Percentiles rank a stretch among this genome's conserved stretches.
Conservation (phyloP, 2,888 invertebrate genomes). For the Stenolophus ochropezus region DNA sequence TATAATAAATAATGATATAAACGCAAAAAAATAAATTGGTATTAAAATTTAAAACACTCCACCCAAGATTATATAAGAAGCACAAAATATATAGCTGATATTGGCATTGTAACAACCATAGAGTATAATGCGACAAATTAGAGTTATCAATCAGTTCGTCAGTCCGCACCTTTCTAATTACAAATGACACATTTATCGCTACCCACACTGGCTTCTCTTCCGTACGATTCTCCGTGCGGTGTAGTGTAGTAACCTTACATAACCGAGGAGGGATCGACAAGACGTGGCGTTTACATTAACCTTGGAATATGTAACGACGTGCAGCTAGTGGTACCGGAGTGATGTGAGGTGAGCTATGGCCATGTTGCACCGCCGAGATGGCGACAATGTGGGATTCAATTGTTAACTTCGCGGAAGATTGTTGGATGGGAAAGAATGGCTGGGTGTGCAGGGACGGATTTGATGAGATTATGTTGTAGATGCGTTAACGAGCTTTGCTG, state of each 20-base stretch:
- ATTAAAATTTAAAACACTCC: too few species aligned
- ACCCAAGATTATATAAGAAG: too few species aligned
- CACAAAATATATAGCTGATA: too few species aligned
- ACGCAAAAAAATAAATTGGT: too few species aligned
- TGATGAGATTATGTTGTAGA: too few species aligned
- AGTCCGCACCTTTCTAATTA: constrained; percentile 32
- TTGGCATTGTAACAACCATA: too few species aligned
- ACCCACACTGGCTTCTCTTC: constrained; percentile 42
- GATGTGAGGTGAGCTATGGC: neutral
- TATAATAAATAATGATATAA: too few species aligned
- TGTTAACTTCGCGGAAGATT: constrained; percentile 58
- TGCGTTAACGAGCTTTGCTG: too few species aligned
- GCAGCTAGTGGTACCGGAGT: neutral
- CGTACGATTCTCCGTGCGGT: too few species aligned
- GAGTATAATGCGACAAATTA: neutral
- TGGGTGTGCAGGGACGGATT: neutral
- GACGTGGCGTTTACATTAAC: constrained; percentile 43
- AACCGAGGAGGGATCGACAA: constrained; percentile 27
- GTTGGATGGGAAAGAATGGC: constrained; percentile 29
- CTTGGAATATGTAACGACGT: constrained; percentile 36
- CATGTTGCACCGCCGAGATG: constrained; percentile 23
- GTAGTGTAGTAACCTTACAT: constrained; percentile 29
- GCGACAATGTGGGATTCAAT: constrained; percentile 60
- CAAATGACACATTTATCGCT: constrained; percentile 42
- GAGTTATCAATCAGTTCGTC: neutral